A percentile compares a stretch with the other conserved stretches of the same genome.
Conservation (phyloP, 2,888 invertebrate genomes). For the Endomychus coccineus region DNA sequence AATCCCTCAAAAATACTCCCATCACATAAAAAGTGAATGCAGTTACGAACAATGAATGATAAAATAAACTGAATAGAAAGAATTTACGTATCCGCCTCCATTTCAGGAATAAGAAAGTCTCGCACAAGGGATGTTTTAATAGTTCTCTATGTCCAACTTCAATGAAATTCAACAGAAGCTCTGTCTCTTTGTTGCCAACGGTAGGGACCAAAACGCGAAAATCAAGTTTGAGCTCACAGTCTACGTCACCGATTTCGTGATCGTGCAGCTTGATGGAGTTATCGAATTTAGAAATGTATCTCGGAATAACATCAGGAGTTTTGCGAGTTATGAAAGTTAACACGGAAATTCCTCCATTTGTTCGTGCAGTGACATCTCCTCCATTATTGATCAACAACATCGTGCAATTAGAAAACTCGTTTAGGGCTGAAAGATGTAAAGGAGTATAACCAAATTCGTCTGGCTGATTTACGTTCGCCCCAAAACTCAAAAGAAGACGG, state of each 20-base stretch:
- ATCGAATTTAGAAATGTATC: slow-evolving; percentile 56
- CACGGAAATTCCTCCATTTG: slow-evolving; percentile 74
- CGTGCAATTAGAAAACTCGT: slow-evolving; percentile 73
- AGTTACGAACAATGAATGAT: slow-evolving; percentile 67
- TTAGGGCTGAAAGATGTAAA: slow-evolving; percentile 73
- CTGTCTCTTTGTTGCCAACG: slow-evolving; percentile 63
- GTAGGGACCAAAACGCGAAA: slow-evolving; percentile 56
- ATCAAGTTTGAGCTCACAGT: slow-evolving; percentile 71
- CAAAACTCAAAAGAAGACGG: slow-evolving; percentile 54
- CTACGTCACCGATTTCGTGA: slow-evolving; percentile 78
- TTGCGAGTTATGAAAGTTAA: slow-evolving; percentile 76
- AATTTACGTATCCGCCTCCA: slow-evolving; percentile 78
- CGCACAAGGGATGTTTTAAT: slow-evolving; percentile 75
- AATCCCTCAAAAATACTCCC: slow-evolving; percentile 52
- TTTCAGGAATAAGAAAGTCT: slow-evolving; percentile 76
- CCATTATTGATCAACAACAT: slow-evolving; percentile 66
- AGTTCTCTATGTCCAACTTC: slow-evolving; percentile 75
- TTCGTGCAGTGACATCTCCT: slow-evolving; percentile 72
- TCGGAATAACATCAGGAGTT: slow-evolving; percentile 73
- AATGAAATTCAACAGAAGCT: slow-evolving; percentile 61
- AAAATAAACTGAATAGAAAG: slow-evolving; percentile 69
- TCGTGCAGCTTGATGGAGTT: slow-evolving; percentile 71
- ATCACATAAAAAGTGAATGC: slow-evolving; percentile 67
- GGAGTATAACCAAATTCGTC: slow-evolving; percentile 81
- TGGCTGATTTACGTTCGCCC: slow-evolving; percentile 66